Conservation (phyloP, 2,797 vertebrate genomes). For the Podarcis lilfordi region DNA sequence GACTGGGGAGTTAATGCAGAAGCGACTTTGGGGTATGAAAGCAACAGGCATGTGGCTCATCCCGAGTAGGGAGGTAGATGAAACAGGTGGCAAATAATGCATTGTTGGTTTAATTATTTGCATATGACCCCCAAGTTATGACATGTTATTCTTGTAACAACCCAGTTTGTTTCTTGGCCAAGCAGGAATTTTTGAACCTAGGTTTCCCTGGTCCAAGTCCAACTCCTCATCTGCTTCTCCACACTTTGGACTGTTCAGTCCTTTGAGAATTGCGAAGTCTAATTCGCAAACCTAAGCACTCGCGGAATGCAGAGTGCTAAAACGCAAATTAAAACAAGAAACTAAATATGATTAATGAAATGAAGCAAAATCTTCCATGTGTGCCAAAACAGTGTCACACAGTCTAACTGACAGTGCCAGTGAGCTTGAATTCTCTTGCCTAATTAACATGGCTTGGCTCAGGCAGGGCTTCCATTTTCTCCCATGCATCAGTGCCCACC, state of each 20-base stretch:
- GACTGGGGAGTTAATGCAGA: background rate
- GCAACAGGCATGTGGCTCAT: background rate
- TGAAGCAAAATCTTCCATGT: slow-evolving; percentile 10
- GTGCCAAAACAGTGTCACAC: slow-evolving; percentile 1
- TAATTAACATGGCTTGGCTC: background rate
- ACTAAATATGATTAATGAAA: slow-evolving; percentile 31
- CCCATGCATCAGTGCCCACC: background rate
- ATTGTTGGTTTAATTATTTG: background rate
- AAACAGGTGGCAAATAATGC: background rate
- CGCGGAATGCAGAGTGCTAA: background rate
- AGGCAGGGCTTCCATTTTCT: slow-evolving; percentile 12
- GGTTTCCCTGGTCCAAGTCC: background rate
- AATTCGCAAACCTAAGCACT: slow-evolving; percentile 1
- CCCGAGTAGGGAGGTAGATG: too few relatives aligned
- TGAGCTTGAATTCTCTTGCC: slow-evolving; percentile 11
- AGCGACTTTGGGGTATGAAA: background rate
- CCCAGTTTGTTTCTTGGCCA: background rate
- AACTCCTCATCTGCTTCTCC: background rate
- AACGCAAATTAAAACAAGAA: slow-evolving; percentile 24
- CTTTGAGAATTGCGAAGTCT: background rate
- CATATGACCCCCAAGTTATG: background rate
- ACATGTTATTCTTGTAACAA: background rate
- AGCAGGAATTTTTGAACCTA: background rate
- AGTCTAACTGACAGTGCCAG: background rate
- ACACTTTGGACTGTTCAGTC: background rate